Base-by-base conservation (phyloP, 2,113 vertebrate genomes). In the Corydoras sp. region DNA sequence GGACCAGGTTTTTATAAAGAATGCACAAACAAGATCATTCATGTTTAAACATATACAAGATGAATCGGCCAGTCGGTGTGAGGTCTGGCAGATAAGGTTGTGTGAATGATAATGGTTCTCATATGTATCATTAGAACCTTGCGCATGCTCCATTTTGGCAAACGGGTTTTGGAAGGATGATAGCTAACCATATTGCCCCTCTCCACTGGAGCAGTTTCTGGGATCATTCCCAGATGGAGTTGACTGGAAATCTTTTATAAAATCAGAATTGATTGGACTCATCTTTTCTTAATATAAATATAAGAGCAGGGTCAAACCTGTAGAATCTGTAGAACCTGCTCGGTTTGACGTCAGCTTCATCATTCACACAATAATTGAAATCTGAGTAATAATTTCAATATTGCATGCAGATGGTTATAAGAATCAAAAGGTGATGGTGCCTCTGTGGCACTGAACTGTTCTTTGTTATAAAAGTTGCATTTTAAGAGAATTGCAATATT, bases 161-260 rank as follows among this genome's bases (percentile, higher is more conserved):
- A 67, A 77, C 69, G 80, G 60, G 69, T 82, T 72, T 86, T 80
- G 73, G 29, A 11, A 35, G 31, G 50, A 32, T 35, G 43, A 35
- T 80, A 73, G 73, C 43, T 65, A 2, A 43, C 4, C 4, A 43
- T 43, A 43, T 43, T 43, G 35, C 76, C 73, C 43, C 31, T 31
- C 12, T 59, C 72, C 12, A 66, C 49, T 81, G 59, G 73, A 79
- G 74, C 80, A 72, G 29, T 58, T 61, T 61, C 15, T 48, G 30
- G 79, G 85, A 89, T 87, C 65, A 74, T 81, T 86, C 66, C 84
- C 89, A 89, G 84, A 89, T 88, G 86, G 73, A 75, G 11, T 43
- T 49, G 54, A 73, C 56, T 59, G 62, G 82, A 82, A 79, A 87
- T 82, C 69, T 71, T 66, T 61, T 58, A 10, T 58, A 14, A 73